Conservation (phyloP, 2,113 vertebrate genomes). For the Ophthalmolycus amberensis region DNA sequence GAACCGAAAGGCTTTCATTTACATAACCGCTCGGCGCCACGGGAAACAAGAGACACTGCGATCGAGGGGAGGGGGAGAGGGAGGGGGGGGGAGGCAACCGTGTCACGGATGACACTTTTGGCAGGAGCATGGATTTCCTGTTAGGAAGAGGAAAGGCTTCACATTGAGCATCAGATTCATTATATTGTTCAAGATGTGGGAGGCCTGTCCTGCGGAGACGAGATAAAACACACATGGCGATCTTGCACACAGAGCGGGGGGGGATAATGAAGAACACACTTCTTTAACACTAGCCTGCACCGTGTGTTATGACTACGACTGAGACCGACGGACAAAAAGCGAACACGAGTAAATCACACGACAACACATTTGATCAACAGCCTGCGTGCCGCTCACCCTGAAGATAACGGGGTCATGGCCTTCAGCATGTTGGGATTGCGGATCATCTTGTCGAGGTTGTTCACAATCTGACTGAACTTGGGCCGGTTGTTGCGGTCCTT, state of each 20-base stretch:
- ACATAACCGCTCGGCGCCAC: constrained; percentile 74
- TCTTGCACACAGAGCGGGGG: constrained; percentile 6
- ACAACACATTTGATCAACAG: background rate
- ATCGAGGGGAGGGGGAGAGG: background rate
- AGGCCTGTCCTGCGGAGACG: constrained; percentile 26
- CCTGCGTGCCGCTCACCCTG: constrained; percentile 84
- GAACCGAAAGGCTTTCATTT: constrained; percentile 79
- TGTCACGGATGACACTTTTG: constrained; percentile 54
- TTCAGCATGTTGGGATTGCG: constrained; percentile 97
- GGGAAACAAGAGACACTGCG: constrained; percentile 73
- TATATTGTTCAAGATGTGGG: constrained; percentile 31
- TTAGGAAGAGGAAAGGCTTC: constrained; percentile 22
- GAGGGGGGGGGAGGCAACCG: background rate
- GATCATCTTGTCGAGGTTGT: constrained; percentile 99
- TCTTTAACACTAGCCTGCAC: background rate
- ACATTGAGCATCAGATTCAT: constrained; percentile 18
- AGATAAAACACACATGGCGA: constrained; percentile 43
- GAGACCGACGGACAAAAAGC: background rate
- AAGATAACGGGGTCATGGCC: constrained; percentile 96
- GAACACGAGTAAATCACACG: background rate
- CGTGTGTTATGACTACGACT: background rate
- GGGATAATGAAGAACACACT: constrained; percentile 13
- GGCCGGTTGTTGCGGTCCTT: constrained; percentile 98
- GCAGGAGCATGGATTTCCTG: constrained; percentile 44
- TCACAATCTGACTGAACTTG: constrained; percentile 97